Percentiles rank a stretch among this genome's conserved stretches.
Conservation (phyloP, 2,888 invertebrate genomes). For the Drosophila dives region DNA sequence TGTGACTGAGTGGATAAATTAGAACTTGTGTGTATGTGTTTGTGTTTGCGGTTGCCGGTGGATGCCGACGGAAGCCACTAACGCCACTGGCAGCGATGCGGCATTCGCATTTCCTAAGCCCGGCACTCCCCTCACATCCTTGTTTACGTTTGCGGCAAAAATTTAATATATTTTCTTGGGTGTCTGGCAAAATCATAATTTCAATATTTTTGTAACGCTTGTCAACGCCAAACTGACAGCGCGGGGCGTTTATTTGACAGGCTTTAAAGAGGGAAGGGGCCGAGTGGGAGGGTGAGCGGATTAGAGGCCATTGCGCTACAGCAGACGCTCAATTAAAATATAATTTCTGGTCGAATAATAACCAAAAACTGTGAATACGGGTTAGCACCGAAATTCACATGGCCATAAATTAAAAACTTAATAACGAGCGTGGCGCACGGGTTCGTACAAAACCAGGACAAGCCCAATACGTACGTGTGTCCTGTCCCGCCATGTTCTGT, state of each 20-base stretch:
- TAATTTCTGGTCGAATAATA: slow-evolving; percentile 68
- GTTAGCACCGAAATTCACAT: slow-evolving; percentile 58
- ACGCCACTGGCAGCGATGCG: slow-evolving; percentile 40
- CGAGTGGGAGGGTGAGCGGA: not conserved
- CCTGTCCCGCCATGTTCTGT: slow-evolving; percentile 37
- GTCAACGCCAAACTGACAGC: slow-evolving; percentile 70
- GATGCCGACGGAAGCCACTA: slow-evolving; percentile 64
- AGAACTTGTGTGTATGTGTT: slow-evolving; percentile 60
- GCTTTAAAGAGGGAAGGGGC: slow-evolving; percentile 15
- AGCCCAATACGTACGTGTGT: slow-evolving; percentile 73
- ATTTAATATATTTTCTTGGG: slow-evolving; percentile 72
- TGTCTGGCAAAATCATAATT: slow-evolving; percentile 73
- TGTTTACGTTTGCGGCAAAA: slow-evolving; percentile 36
- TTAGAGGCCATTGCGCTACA: slow-evolving; percentile 13
- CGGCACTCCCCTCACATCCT: slow-evolving; percentile 24
- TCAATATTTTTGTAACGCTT: slow-evolving; percentile 73
- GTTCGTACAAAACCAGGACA: slow-evolving; percentile 78
- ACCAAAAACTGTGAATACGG: slow-evolving; percentile 24
- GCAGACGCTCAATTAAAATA: slow-evolving; percentile 78
- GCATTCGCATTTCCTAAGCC: slow-evolving; percentile 48
- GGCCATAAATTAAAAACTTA: slow-evolving; percentile 83
- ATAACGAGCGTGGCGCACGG: slow-evolving; percentile 75
- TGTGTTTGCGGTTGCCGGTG: slow-evolving; percentile 73
- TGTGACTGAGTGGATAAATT: slow-evolving; percentile 68
- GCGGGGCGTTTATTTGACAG: slow-evolving; percentile 77